Evolutionary conservation across 2,113 vertebrate species (phyloP), one percentile per base, ranked within the genome.

Genomic region (Gavialis gangeticus): DNA sequence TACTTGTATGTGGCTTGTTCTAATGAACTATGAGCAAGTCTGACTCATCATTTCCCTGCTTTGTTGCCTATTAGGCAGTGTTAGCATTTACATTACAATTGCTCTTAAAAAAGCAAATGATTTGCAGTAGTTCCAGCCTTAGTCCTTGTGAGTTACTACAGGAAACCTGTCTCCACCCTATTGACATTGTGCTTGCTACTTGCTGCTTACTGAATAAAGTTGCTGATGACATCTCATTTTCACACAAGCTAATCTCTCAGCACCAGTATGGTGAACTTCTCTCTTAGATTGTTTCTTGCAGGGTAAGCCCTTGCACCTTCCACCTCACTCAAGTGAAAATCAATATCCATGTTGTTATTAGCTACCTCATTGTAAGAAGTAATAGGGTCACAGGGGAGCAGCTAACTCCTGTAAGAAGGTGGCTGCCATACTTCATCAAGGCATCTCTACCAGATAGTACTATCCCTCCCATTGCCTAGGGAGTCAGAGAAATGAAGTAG

Each of bases 11-110:
- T 96, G 89, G 75, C 95, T 98, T 97, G 96, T 96, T 97, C 94
- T 97, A 96, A 94, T 95, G 95, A 97, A 92, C 86, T 94, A n/a
- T 2, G 25, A 95, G 91, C 88, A 94, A 95, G 80, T 84, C 88
- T 97, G 96, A 97, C 90, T 98, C 97, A 98, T 95, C 96, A 90
- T 95, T 97, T 97, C 96, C 92, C 92, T 90, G 81, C 95, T 96
- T 97, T 97, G 85, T 96, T 93, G 95, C 93, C 94, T 97, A 95
- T 97, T 97, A 90, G 94, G 95, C 95, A 97, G 91, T 91, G 97
- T 95, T 93, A 97, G 91, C 97, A 96, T 96, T 97, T 97, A 97
- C 92, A 97, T 97, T 91, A 96, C 90, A 98, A 90, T 37, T 97
- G 94, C 95, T 87, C 81, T 95, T 91, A 96, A 97, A 97, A 96